Percentiles rank a stretch among this genome's conserved stretches.
phyloP scores from a whole-genome alignment of 1,140 invertebrate genomes.

The Daktulosphaira vitifoliae region DNA sequence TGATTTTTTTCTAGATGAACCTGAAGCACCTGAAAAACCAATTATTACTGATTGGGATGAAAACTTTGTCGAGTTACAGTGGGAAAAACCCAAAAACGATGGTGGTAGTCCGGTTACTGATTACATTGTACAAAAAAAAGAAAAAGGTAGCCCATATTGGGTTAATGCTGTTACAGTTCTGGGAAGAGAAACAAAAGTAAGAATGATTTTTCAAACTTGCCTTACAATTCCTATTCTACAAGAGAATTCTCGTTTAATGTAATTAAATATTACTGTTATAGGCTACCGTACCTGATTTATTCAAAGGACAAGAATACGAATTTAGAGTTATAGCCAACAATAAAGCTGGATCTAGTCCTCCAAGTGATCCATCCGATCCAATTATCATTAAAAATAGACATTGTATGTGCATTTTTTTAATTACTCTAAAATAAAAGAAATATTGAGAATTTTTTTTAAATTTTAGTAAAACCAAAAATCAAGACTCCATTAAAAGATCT shows the following conservation, averaged over 20 bases:
- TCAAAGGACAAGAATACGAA: conserved; percentile 91
- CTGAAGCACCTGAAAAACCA: conserved; percentile 82
- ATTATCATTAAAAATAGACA: conserved; percentile 78
- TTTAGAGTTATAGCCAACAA: conserved; percentile 94
- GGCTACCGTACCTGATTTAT: conserved; percentile 76
- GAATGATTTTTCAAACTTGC: conserved; percentile 34
- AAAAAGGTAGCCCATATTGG: conserved; percentile 84
- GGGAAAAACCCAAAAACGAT: conserved; percentile 75
- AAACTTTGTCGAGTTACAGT: conserved; percentile 83
- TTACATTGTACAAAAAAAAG: conserved; percentile 94
- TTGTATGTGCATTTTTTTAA: conserved; percentile 47
- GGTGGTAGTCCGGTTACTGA: conserved; percentile 84
- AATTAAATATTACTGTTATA: conserved; percentile 37
- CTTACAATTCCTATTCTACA: conserved; percentile 4
- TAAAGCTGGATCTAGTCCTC: conserved; percentile 88
- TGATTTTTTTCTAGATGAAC: conserved; percentile 58
- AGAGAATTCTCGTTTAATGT: not conserved
- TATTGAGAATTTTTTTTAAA: conserved; percentile 32
- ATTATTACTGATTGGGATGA: conserved; percentile 84
- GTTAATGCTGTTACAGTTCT: conserved; percentile 80
- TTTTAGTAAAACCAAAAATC: conserved; percentile 79
- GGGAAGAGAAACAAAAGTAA: conserved; percentile 59
- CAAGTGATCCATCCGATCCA: conserved; percentile 84
- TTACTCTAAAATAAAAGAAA: not conserved
- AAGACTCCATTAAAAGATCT: conserved; percentile 79